A percentile compares a stretch with the other conserved stretches of the same genome.
Evolutionary conservation across 2,888 invertebrate genomes (phyloP).

Genomic region (Bedellia somnulentella): DNA sequence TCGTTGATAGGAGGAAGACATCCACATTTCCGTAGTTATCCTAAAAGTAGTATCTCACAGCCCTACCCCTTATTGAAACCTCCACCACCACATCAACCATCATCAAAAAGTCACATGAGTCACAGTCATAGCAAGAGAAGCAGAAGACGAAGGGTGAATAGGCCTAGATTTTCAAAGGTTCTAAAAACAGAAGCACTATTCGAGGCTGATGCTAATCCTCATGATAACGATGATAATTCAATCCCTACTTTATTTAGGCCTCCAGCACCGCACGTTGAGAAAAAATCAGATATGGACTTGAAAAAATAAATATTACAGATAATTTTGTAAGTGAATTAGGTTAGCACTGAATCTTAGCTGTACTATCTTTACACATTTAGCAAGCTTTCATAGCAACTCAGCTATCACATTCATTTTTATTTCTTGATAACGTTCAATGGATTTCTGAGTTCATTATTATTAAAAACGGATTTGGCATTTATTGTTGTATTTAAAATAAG

Average conservation of each 20-base stretch:
- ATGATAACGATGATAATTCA: constrained; percentile 19
- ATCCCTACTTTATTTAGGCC: constrained; percentile 29
- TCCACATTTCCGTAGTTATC: constrained; percentile 29
- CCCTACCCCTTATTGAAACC: constrained; percentile 49
- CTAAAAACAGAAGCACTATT: constrained; percentile 36
- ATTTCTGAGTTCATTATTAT: no score
- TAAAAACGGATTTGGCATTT: no score
- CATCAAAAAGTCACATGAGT: constrained; percentile 20
- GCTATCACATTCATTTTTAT: no score
- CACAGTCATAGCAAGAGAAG: constrained; percentile 27
- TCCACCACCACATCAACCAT: constrained; percentile 28
- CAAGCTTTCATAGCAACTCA: no score
- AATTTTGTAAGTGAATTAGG: no score
- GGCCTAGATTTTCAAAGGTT: constrained; percentile 27
- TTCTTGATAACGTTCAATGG: no score
- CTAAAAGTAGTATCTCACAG: constrained; percentile 28
- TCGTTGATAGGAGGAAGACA: constrained; percentile 22
- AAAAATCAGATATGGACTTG: constrained; percentile 20
- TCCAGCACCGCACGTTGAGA: constrained; percentile 25
- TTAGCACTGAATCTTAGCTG: no score
- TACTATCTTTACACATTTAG: no score
- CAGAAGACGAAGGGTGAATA: constrained; percentile 28
- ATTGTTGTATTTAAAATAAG: no score
- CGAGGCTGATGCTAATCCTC: constrained; percentile 24
- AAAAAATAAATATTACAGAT: no score